These are phyloP conservation scores for Pemphredon lugubris DNA, from an alignment of 2,888 invertebrate genomes.

Conservation along the genomic window DNA sequence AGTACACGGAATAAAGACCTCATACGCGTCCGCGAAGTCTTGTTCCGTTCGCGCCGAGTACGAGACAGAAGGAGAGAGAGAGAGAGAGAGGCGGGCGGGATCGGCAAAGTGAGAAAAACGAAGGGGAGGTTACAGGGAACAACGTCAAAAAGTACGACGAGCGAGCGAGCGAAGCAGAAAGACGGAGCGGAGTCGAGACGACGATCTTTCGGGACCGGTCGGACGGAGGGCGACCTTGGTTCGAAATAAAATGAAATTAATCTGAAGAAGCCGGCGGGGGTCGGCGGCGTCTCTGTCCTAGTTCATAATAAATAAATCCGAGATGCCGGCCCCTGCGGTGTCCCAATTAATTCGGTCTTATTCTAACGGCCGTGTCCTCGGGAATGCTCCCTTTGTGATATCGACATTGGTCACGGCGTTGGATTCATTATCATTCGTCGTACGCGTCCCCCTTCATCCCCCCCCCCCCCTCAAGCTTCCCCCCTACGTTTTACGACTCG, in stretches of 20 bases:
- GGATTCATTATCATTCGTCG: conserved; percentile 56
- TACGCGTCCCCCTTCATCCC: conserved; percentile 14
- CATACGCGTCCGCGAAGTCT: conserved; percentile 33
- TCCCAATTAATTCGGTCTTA: conserved; percentile 75
- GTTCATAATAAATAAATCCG: conserved; percentile 74
- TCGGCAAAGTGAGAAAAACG: conserved; percentile 34
- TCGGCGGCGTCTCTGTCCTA: conserved; percentile 65
- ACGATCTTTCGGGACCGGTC: conserved; percentile 51
- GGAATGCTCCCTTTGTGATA: conserved; percentile 56
- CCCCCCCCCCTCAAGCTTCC: too few relatives aligned
- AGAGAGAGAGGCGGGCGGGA: conserved; percentile 4
- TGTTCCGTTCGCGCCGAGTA: conserved; percentile 40
- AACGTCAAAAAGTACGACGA: conserved; percentile 29
- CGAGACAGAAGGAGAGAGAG: conserved; percentile 4
- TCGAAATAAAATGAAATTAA: conserved; percentile 68
- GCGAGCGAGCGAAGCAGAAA: conserved; percentile 28
- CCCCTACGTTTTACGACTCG: conserved; percentile 22
- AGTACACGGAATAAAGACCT: conserved; percentile 49
- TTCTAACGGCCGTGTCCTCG: conserved; percentile 60
- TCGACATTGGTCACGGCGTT: conserved; percentile 51
- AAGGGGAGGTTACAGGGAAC: conserved; percentile 11
- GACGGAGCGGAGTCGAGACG: too few relatives aligned
- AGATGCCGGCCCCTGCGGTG: conserved; percentile 64
- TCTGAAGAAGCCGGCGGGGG: conserved; percentile 63
- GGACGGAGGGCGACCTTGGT: conserved; percentile 42